Percentiles rank a stretch among this genome's conserved stretches.
Conservation (phyloP, 2,113 vertebrate species). For the Saccopteryx leptura region DNA sequence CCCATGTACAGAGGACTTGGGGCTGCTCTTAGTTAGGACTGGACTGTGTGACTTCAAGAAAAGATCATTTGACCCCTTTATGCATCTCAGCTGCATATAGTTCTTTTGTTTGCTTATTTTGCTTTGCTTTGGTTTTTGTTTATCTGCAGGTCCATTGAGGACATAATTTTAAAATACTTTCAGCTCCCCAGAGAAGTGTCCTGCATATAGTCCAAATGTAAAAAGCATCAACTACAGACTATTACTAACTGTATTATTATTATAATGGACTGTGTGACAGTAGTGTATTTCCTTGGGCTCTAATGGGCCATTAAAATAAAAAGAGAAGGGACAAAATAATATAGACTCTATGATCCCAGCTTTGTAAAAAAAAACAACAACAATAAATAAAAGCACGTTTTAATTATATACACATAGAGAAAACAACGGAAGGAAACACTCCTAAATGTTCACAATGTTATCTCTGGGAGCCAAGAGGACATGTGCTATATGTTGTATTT, state of each 20-base stretch:
- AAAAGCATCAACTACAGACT: not conserved
- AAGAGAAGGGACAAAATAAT: not conserved
- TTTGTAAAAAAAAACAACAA: not conserved
- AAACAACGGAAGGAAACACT: not conserved
- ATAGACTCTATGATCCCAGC: not conserved
- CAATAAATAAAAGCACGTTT: not conserved
- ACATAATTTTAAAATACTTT: not conserved
- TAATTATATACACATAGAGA: not conserved
- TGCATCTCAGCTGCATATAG: fast-evolving
- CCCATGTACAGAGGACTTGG: fast-evolving
- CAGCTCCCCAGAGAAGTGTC: not conserved
- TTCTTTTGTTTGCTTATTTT: not conserved
- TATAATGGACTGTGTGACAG: not conserved
- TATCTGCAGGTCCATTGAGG: not conserved
- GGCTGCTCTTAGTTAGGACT: not conserved
- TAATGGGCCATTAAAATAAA: not conserved
- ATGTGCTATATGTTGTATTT: not conserved
- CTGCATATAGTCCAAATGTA: not conserved
- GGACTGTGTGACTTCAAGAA: not conserved
- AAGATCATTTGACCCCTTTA: not conserved
- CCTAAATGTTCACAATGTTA: not conserved
- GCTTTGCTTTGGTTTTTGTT: not conserved
- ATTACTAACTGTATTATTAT: fast-evolving
- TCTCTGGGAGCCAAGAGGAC: not conserved
- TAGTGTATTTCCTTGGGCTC: not conserved